These are phyloP conservation scores for Lithophane ornitopus DNA, from an alignment of 2,888 invertebrate genomes.

Conservation along the genomic window DNA sequence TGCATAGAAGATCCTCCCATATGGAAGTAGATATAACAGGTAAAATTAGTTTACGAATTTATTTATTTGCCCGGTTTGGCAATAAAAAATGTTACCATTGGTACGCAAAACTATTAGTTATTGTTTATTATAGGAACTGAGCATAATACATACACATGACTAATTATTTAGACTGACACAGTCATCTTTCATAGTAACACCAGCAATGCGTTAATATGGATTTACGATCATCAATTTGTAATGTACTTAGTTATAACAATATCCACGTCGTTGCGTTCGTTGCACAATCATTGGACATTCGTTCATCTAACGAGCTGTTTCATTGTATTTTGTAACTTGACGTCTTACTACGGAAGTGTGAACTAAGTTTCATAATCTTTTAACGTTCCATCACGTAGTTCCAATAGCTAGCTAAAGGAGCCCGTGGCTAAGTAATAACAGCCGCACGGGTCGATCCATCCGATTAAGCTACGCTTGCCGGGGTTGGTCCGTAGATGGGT, in stretches of 20 bases:
- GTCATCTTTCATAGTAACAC: slow-evolving; percentile 26
- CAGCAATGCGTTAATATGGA: slow-evolving; percentile 69
- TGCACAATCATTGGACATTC: slow-evolving; percentile 78
- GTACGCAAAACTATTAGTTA: too few relatives aligned
- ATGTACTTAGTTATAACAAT: slow-evolving; percentile 73
- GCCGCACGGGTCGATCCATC: too few relatives aligned
- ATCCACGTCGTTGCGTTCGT: slow-evolving; percentile 73
- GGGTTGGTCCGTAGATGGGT: too few relatives aligned
- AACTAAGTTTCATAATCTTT: slow-evolving; percentile 40
- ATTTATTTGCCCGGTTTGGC: too few relatives aligned
- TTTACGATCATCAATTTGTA: slow-evolving; percentile 75
- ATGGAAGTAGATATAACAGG: too few relatives aligned
- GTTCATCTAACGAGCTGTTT: slow-evolving; percentile 73
- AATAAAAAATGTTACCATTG: too few relatives aligned
- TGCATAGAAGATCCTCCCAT: too few relatives aligned
- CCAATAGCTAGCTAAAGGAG: too few relatives aligned
- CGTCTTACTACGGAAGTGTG: slow-evolving; percentile 13
- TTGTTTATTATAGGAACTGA: too few relatives aligned
- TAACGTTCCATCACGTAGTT: slow-evolving; percentile 37
- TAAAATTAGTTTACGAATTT: too few relatives aligned
- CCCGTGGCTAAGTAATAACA: too few relatives aligned
- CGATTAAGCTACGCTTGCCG: too few relatives aligned
- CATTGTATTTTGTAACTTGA: slow-evolving; percentile 58
- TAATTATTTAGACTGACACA: slow-evolving; percentile 1
- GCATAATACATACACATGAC: slow-evolving; percentile 11